Evolutionary conservation across 1,140 invertebrate species (phyloP).

Genomic region (Cyrtorhinus lividipennis): DNA sequence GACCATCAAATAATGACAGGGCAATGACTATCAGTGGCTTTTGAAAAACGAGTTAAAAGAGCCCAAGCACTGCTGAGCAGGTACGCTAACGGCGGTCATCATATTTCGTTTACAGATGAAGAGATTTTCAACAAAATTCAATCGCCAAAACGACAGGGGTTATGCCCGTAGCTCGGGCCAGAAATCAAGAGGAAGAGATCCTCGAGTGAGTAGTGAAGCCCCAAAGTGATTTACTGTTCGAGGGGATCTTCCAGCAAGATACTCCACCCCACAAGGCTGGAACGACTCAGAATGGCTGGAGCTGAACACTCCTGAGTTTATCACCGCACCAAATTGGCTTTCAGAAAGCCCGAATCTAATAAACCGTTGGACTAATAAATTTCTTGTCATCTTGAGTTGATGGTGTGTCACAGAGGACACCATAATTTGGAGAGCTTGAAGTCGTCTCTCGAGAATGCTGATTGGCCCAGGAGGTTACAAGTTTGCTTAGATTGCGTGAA

Average conservation of each 20-base stretch:
- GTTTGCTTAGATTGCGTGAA: too few relatives aligned
- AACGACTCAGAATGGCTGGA: not conserved
- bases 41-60: not conserved
- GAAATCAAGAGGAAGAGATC: not conserved
- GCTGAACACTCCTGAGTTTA: not conserved
- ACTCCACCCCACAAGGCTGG: not conserved
- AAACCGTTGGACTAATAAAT: too few relatives aligned
- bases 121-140: not conserved
- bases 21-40: not conserved
- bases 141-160: too few relatives aligned
- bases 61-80: not conserved
- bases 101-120: not conserved
- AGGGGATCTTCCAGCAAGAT: not conserved
- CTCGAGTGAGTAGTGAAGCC: not conserved
- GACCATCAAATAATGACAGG: not conserved
- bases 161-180: not conserved
- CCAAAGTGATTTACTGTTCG: not conserved
- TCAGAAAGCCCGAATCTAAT: not conserved
- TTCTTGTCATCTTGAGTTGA: too few relatives aligned
- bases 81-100: too few relatives aligned
- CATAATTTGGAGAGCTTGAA: too few relatives aligned
- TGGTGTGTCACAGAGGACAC: too few relatives aligned
- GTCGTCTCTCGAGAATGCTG: too few relatives aligned
- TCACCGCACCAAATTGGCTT: not conserved
- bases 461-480: too few relatives aligned